phyloP scores from a whole-genome alignment of 2,888 invertebrate genomes.

The Pyrrhosoma nymphula region DNA sequence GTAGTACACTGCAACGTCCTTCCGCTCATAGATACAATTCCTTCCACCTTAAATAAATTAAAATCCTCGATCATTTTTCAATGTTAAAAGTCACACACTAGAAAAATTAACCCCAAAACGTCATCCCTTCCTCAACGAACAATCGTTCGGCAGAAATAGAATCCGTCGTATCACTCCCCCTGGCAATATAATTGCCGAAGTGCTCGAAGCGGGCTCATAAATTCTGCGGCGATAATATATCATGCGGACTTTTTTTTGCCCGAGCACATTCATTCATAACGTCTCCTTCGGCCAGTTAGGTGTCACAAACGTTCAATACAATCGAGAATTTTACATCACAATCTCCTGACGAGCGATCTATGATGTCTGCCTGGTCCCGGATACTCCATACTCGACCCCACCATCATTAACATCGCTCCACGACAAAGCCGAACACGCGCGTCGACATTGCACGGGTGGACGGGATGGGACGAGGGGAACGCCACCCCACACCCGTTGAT shows the following conservation, averaged over 20 bases:
- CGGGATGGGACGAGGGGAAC: not conserved
- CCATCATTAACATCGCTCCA: conserved; percentile 9
- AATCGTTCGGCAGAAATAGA: not conserved
- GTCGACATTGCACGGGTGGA: not conserved
- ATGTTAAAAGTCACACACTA: no score
- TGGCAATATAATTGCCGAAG: no score
- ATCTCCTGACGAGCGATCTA: not conserved
- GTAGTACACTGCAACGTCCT: no score
- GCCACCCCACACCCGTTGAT: not conserved
- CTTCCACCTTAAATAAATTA: no score
- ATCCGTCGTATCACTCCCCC: not conserved
- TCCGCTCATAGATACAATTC: no score
- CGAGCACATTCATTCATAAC: not conserved
- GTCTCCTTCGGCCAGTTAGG: not conserved
- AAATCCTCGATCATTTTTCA: no score
- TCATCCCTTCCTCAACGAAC: no score
- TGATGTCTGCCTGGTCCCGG: not conserved
- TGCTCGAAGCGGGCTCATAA: not conserved
- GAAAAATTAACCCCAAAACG: no score
- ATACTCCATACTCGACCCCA: not conserved
- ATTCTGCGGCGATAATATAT: not conserved
- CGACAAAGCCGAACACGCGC: not conserved
- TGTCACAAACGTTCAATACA: not conserved
- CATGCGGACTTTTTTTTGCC: not conserved
- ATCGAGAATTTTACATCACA: not conserved